Conservation (phyloP, 92 coral and sea anemone species). For the Palythoa caribaeorum region DNA sequence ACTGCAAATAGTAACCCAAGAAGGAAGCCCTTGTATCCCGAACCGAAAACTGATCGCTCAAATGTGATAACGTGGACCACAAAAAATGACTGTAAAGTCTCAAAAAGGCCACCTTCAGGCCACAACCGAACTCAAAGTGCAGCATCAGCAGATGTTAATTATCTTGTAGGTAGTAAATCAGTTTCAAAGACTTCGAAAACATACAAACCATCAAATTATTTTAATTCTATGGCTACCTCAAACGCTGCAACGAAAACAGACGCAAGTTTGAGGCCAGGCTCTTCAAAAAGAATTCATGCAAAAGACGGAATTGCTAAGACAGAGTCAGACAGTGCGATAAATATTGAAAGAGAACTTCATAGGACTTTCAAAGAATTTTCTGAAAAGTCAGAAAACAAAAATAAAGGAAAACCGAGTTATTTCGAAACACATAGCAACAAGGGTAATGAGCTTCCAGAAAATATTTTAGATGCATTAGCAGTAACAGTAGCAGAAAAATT, state of each 20-base stretch:
- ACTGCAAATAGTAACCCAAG: slow-evolving; percentile 70
- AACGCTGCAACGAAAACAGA: background rate
- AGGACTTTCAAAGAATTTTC: background rate
- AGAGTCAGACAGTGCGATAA: slow-evolving; percentile 36
- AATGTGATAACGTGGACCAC: slow-evolving; percentile 86
- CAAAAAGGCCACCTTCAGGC: slow-evolving; percentile 79
- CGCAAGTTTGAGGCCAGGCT: background rate
- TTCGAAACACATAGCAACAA: background rate
- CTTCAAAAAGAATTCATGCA: slow-evolving; percentile 37
- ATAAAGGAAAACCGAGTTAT: background rate
- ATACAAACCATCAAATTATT: slow-evolving; percentile 72
- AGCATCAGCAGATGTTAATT: slow-evolving; percentile 28
- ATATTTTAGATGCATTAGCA: slow-evolving; percentile 88
- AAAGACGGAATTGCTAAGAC: slow-evolving; percentile 23
- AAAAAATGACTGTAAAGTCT: slow-evolving; percentile 64
- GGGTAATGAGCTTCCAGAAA: slow-evolving; percentile 51
- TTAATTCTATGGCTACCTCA: background rate
- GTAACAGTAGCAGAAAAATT: slow-evolving; percentile 87
- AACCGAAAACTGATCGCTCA: slow-evolving; percentile 81
- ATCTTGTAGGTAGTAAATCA: slow-evolving; percentile 14
- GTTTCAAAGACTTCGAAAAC: slow-evolving; percentile 43
- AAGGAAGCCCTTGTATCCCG: slow-evolving; percentile 82
- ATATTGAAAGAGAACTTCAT: slow-evolving; percentile 10
- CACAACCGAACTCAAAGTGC: slow-evolving; percentile 31
- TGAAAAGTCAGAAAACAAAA: background rate